Evolutionary conservation across 92 coral and sea anemone genomes (phyloP).

Genomic region (Phenganax subtilis): DNA sequence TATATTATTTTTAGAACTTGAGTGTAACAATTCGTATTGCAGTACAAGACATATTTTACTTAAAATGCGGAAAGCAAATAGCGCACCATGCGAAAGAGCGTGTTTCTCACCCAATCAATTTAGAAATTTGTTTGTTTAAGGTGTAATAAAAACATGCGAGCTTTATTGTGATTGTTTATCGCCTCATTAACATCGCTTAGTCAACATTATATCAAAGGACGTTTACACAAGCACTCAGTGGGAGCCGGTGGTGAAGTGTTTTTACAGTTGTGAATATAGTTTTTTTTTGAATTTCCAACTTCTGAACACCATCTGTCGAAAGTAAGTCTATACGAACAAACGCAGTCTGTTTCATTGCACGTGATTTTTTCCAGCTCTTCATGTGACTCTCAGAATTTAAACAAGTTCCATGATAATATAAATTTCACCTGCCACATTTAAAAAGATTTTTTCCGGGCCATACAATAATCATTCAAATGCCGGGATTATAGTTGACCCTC

Average conservation of each 20-base stretch:
- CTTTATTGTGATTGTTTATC: conserved; percentile 33
- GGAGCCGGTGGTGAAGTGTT: conserved; percentile 18
- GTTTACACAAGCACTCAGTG: conserved; percentile 22
- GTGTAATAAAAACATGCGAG: background rate
- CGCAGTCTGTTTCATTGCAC: background rate
- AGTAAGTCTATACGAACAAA: too few species aligned
- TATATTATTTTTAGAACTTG: background rate
- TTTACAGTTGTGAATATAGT: conserved; percentile 27
- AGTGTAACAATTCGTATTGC: background rate
- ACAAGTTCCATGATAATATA: too few species aligned
- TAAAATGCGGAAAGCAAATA: background rate
- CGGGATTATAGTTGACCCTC: too few species aligned
- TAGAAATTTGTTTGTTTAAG: conserved; percentile 34
- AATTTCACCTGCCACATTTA: too few species aligned
- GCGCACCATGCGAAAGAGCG: background rate
- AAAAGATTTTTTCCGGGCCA: too few species aligned
- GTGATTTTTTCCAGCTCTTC: background rate
- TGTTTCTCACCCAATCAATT: conserved; percentile 32
- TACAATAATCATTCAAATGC: too few species aligned
- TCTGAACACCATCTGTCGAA: conserved; percentile 36
- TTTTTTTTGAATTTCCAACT: conserved; percentile 6
- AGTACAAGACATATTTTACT: background rate
- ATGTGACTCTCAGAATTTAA: too few species aligned
- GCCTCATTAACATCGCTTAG: conserved; percentile 20
- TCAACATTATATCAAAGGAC: conserved; percentile 4